Base-by-base conservation (phyloP, 2,888 invertebrate genomes). In the Cephus rjabovi region DNA sequence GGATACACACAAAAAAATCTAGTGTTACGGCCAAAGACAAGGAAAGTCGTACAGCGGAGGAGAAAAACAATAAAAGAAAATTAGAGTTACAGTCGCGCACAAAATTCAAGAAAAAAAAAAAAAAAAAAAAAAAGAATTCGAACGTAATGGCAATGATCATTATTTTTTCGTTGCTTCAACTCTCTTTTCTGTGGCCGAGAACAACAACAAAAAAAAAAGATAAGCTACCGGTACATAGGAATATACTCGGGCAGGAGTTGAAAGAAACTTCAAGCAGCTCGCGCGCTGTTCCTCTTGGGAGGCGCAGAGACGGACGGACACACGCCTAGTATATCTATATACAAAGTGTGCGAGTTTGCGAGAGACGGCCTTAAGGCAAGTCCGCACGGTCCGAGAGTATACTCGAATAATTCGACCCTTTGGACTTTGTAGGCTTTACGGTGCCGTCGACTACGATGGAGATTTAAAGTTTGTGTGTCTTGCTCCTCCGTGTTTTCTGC, bases 401-500 rank as follows among this genome's bases (percentile, higher is more conserved):
- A 40, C 40, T 23, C 40, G 40, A 40, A 40, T 23, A 56, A 56
- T 56, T 23, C 56, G 56, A 56, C 23, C 56, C 56, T 23, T 56
- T 40, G 40, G 40, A 40, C 40, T 15, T 40, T 23, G 56, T 56
- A 56, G 56, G 56, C 56, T 56, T 56, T 56, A 56, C 23, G 56
- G 0, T 56, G 23, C 23, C 56, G 56, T 56, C 56, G 6, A 56
- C 56, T 56, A 2, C 23, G 23, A 56, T 9, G 23, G 9, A 56
- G 23, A 23, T 23, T 56, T 23, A 73, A 78, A 40, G 75, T 78
- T 78, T 76, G 78, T 69, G 79, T 82, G 83, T 79, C 81, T 85
- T 83, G 84, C 84, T 85, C 83, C 85, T 85, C 85, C 85, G 75
- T 83, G 78, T 84, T 34, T 74, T 9, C 56, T 23, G 56, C 23